Evolutionary conservation across 2,113 vertebrate genomes (phyloP).

Genomic region (Mesoclemmys tuberculata): DNA sequence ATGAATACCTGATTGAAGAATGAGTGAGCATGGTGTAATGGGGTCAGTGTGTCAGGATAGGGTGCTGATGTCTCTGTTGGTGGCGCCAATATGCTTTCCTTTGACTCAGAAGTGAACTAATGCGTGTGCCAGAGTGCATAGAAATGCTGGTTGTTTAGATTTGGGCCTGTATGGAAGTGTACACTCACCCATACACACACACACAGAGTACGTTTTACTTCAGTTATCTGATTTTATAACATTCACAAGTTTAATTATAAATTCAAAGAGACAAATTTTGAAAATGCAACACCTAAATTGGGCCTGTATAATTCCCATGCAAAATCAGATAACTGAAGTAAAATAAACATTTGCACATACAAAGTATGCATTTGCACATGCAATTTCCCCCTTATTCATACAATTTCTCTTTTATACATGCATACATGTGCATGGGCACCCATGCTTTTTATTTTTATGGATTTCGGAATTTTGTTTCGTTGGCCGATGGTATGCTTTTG

Average conservation of each 20-base stretch:
- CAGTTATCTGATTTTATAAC: too few species aligned
- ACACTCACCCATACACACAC: fast-evolving
- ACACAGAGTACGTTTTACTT: neutral
- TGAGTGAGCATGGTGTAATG: fast-evolving
- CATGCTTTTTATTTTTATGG: neutral
- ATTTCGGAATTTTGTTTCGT: neutral
- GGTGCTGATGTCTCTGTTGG: neutral
- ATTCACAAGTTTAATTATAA: too few species aligned
- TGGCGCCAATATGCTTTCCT: fast-evolving
- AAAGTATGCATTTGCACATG: fast-evolving
- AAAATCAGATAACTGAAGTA: fast-evolving
- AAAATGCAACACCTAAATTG: fast-evolving
- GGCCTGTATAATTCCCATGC: fast-evolving
- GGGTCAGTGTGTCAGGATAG: neutral
- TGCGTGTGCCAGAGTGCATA: fast-evolving
- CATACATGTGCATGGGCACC: neutral
- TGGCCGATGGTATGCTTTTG: conserved; percentile 25
- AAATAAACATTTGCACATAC: fast-evolving
- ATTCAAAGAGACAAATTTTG: fast-evolving
- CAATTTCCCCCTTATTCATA: neutral
- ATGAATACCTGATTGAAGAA: fast-evolving
- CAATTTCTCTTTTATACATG: neutral
- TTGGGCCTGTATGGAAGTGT: fast-evolving
- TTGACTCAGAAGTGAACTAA: neutral
- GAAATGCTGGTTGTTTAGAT: fast-evolving